Evolutionary conservation across 1,140 invertebrate genomes (phyloP).

Genomic region (Dreissena rostriformis): DNA sequence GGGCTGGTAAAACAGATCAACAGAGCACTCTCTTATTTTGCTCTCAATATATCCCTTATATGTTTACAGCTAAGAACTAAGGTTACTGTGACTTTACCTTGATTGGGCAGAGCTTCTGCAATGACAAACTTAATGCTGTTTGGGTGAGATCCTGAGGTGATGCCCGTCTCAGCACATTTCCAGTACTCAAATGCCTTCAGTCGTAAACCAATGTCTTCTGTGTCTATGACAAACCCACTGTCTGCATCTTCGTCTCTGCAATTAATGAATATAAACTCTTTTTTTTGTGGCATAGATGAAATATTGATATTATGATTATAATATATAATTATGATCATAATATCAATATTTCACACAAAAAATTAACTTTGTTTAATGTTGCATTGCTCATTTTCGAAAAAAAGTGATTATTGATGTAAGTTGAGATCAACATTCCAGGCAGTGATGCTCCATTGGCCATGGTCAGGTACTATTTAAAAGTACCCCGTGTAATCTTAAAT

Average conservation of each 20-base stretch:
- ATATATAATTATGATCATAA: not conserved
- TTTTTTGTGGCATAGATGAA: not conserved
- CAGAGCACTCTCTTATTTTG: no score
- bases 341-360: not conserved
- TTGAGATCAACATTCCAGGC: not conserved
- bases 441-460: no score
- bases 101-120: conserved; percentile 81
- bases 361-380: not conserved
- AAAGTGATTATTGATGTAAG: not conserved
- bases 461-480: no score
- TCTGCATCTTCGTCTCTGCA: conserved; percentile 74
- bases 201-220: conserved; percentile 73
- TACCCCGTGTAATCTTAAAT: no score
- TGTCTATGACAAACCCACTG: conserved; percentile 82
- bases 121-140: conserved; percentile 81
- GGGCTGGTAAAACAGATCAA: no score
- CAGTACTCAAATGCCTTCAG: conserved; percentile 84
- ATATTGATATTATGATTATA: not conserved
- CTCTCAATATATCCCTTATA: no score
- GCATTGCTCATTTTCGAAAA: not conserved
- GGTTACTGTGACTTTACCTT: conserved; percentile 68
- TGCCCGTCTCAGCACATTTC: conserved; percentile 82
- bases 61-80: not conserved
- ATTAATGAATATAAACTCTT: not conserved
- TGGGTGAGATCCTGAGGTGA: conserved; percentile 50